Base-by-base conservation (phyloP, 1,140 invertebrate genomes). In the Geopemphigus sp. region DNA sequence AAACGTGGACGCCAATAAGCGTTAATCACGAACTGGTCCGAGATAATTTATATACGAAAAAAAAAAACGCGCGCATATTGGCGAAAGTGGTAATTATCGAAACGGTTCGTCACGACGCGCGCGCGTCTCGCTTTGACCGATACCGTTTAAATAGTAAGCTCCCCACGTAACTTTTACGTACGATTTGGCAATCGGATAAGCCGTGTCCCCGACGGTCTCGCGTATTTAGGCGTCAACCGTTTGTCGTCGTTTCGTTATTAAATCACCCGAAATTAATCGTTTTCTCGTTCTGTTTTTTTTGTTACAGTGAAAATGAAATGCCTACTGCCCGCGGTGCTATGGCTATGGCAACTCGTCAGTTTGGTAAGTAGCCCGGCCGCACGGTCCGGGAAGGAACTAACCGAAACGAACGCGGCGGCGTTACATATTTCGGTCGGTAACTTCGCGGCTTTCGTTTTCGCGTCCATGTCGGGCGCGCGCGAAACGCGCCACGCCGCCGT, bases 221-320 rank as follows among this genome's bases (percentile, higher is more conserved):
- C n/a, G n/a, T n/a, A n/a, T n/a, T n/a, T n/a, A n/a, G n/a, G n/a
- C n/a, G n/a, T n/a, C n/a, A n/a, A n/a, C n/a, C n/a, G n/a, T n/a
- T n/a, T n/a, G n/a, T n/a, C n/a, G n/a, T n/a, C n/a, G n/a, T n/a
- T n/a, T n/a, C n/a, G n/a, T n/a, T n/a, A n/a, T n/a, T n/a, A n/a
- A n/a, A n/a, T n/a, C n/a, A n/a, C n/a, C n/a, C 32, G 32, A 39
- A 39, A 74, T 59, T 17, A 57, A 17, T 26, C 22, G n/a, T 26
- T 50, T 26, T 78, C 63, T 63, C 45, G 17, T 74, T 39, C n/a
- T 72, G 39, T 74, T 57, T 56, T 32, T 63, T 50, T 78, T 68
- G 6, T n/a, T n/a, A n/a, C 74, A 78, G 74, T 78, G 74, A 78
- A 78, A 78, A 78, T 78, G 74, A 78, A 78, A 78, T 50, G 57